phyloP scores from a whole-genome alignment of 1,140 invertebrate species.

The Brachionus plicatilis region DNA sequence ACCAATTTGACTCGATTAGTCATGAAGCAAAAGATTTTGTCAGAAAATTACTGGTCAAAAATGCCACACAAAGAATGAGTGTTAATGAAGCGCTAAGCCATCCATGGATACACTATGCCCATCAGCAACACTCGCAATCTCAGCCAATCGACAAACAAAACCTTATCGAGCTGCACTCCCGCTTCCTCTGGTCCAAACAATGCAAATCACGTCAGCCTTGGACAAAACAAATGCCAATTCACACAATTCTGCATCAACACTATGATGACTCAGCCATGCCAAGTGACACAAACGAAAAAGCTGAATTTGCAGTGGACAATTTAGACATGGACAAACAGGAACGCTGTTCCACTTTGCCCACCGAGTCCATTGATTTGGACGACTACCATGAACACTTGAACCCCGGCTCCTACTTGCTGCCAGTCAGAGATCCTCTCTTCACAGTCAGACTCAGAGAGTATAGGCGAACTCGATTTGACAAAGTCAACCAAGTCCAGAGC shows the following conservation, averaged over 20 bases:
- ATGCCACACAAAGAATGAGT: slow-evolving; percentile 67
- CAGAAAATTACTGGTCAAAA: slow-evolving; percentile 67
- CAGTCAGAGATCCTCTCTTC: slow-evolving; percentile 41
- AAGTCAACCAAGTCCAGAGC: not conserved
- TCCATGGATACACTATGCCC: slow-evolving; percentile 69
- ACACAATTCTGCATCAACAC: not conserved
- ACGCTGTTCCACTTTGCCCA: too few relatives aligned
- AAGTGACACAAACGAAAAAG: not conserved
- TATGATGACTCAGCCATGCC: not conserved
- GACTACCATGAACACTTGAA: slow-evolving; percentile 29
- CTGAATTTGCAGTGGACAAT: not conserved
- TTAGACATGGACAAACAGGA: too few relatives aligned
- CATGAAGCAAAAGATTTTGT: slow-evolving; percentile 81
- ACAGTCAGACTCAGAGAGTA: slow-evolving; percentile 42
- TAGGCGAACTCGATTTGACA: slow-evolving; percentile 24
- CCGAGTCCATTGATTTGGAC: not conserved
- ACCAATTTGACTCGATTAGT: slow-evolving; percentile 62
- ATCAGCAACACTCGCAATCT: not conserved
- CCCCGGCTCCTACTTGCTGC: slow-evolving; percentile 42
- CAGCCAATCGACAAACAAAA: not conserved
- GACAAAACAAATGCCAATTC: not conserved
- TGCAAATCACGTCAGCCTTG: not conserved
- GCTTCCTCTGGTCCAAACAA: not conserved
- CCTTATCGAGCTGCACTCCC: not conserved
- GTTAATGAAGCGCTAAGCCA: slow-evolving; percentile 71